Evolutionary conservation across 1,140 invertebrate species (phyloP), one percentile per base, ranked within the genome.

Genomic region (Diabrotica virgifera): DNA sequence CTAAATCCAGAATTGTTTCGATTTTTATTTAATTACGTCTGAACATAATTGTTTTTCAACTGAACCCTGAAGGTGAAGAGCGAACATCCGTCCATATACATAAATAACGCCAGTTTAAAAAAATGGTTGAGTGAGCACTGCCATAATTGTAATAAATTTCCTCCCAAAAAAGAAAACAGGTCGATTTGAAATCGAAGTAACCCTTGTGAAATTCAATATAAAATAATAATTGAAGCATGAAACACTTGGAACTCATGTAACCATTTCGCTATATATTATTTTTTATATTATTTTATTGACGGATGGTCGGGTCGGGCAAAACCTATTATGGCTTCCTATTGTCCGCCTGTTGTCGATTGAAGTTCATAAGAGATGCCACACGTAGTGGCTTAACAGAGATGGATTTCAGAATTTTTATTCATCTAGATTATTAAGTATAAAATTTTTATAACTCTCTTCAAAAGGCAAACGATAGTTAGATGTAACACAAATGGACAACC

Each of bases 121-220:
- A 54, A 36, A n/a, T 14, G 52, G n/a, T 54, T 50, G 11, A 62
- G 7, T 14, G 60, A 62, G 36, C 52, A 53, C 36, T 36, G 54
- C 52, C 46, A 62, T 52, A 61, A 54, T 36, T 62, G 52, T 37
- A 62, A 62, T 62, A 54, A 54, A 62, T 62, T 62, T 62, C 36
- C 13, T 13, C 7, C 56, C n/a, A 58, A 58, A 38, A 61, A 61
- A 52, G 53, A 55, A 36, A 55, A 6, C 46, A 36, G 36, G 10
- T 58, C 35, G 51, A 61, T 61, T 54, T 54, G 52, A 54, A 62
- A 62, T 62, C 52, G 51, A 62, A 62, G 60, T 46, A 62, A 36
- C 36, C 62, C 55, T 64, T 64, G 53, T 64, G 62, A 57, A 64
- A 64, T 57, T 52, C 54, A 57, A 64, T 64, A 64, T 64, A 57